phyloP scores from a whole-genome alignment of 2,888 invertebrate species.

The Sclerodermus sp. region DNA sequence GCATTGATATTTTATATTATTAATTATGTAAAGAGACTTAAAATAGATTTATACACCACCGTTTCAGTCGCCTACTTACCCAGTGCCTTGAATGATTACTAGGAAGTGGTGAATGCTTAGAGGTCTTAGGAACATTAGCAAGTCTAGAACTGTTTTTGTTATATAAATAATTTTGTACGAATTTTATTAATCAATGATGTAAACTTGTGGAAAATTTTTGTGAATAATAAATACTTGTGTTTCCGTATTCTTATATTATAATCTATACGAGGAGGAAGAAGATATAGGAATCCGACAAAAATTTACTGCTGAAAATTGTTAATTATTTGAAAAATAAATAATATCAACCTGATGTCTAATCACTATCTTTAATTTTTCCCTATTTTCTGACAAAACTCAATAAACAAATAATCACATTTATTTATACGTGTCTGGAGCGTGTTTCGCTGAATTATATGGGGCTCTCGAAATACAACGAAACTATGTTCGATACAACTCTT shows the following conservation, averaged over 20 bases:
- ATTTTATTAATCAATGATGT: constrained; percentile 41
- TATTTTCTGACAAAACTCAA: too few species aligned
- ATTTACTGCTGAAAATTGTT: constrained; percentile 35
- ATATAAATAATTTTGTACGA: constrained; percentile 51
- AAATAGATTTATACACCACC: constrained; percentile 4
- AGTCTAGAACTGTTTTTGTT: constrained; percentile 46
- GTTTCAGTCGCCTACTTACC: constrained; percentile 2
- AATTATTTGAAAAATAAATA: constrained; percentile 50
- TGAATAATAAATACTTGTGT: constrained; percentile 55
- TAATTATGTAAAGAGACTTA: constrained; percentile 17
- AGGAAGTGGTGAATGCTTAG: constrained; percentile 24
- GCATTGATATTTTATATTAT: constrained; percentile 7
- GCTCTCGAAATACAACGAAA: too few species aligned
- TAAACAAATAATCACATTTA: constrained; percentile 17
- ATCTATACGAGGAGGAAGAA: constrained; percentile 11
- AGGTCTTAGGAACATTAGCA: constrained; percentile 36
- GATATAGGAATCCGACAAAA: constrained; percentile 26
- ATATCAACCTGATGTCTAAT: neutral
- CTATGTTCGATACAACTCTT: too few species aligned
- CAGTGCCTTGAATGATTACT: constrained; percentile 20
- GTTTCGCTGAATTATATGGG: neutral
- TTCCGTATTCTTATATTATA: constrained; percentile 31
- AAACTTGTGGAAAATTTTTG: constrained; percentile 30
- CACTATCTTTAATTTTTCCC: too few species aligned
- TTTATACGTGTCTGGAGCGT: constrained; percentile 17